Evolutionary conservation across 2,888 invertebrate species (phyloP).

Genomic region (Trichopria drosophilae): DNA sequence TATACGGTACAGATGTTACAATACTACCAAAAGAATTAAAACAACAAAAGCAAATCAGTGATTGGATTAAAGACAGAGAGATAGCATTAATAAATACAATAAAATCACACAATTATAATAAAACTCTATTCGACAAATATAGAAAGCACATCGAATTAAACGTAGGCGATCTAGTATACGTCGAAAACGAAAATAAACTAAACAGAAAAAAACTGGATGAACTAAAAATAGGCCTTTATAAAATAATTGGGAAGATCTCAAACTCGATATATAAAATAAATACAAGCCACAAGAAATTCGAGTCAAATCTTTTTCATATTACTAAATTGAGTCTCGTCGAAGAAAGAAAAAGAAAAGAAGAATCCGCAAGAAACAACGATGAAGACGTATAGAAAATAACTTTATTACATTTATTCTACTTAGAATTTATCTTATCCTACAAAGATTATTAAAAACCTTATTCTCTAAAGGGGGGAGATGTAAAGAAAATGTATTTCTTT

Average conservation of each 20-base stretch:
- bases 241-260: conserved; percentile 37
- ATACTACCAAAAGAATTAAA: conserved; percentile 32
- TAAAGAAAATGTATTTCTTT: too few species aligned
- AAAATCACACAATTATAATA: conserved; percentile 42
- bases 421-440: too few species aligned
- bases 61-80: conserved; percentile 34
- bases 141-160: conserved; percentile 40
- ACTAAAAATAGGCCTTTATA: conserved; percentile 38
- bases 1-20: conserved; percentile 35
- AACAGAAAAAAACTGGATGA: conserved; percentile 45
- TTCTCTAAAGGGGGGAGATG: conserved; percentile 9
- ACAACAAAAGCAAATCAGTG: conserved; percentile 26
- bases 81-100: conserved; percentile 37
- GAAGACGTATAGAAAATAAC: too few species aligned
- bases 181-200: conserved; percentile 44
- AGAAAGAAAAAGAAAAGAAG: too few species aligned
- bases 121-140: conserved; percentile 39
- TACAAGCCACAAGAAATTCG: too few species aligned
- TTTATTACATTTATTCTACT: too few species aligned
- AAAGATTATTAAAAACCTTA: too few species aligned
- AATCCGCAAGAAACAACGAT: too few species aligned
- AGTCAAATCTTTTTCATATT: too few species aligned
- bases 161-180: conserved; percentile 43
- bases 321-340: conserved; percentile 40
- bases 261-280: conserved; percentile 37